phyloP scores from a whole-genome alignment of 1,140 invertebrate species.

The Bicyclus anynana region DNA sequence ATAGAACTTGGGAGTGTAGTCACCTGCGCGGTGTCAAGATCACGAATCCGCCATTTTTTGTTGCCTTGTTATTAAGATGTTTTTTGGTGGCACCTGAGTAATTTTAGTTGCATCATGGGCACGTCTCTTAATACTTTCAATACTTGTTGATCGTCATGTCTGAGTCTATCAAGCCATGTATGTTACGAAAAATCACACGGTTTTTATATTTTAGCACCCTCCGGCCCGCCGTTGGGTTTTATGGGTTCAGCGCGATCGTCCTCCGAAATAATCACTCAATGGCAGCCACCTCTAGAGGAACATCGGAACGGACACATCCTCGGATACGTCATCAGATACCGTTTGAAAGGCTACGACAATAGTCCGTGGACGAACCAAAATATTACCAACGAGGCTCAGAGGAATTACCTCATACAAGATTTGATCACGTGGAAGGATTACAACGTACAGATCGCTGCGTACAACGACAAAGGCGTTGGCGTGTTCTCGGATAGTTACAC shows the following conservation, averaged over 20 bases:
- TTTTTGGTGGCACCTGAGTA: too few species aligned
- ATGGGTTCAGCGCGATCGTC: constrained; percentile 94
- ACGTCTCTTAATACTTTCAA: too few species aligned
- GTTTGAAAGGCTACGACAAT: constrained; percentile 93
- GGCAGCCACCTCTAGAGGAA: constrained; percentile 96
- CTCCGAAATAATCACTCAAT: constrained; percentile 97
- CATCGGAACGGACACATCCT: constrained; percentile 96
- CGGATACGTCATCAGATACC: constrained; percentile 95
- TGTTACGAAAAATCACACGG: neutral
- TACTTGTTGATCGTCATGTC: too few species aligned
- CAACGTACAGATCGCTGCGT: constrained; percentile 97
- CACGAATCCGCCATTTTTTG: too few species aligned
- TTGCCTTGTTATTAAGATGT: too few species aligned
- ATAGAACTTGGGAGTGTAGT: too few species aligned
- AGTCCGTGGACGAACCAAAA: constrained; percentile 93
- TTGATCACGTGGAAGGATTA: constrained; percentile 99
- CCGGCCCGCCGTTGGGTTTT: constrained; percentile 91
- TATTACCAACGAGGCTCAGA: constrained; percentile 94
- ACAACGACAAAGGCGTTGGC: constrained; percentile 97
- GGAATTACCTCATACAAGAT: constrained; percentile 94
- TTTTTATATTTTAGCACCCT: constrained; percentile 82
- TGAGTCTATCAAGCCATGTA: neutral
- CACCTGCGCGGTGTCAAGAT: too few species aligned
- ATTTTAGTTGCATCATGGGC: too few species aligned
- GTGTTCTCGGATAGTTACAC: constrained; percentile 93